phyloP scores from a whole-genome alignment of 2,888 invertebrate genomes.

The Seira musarum region DNA sequence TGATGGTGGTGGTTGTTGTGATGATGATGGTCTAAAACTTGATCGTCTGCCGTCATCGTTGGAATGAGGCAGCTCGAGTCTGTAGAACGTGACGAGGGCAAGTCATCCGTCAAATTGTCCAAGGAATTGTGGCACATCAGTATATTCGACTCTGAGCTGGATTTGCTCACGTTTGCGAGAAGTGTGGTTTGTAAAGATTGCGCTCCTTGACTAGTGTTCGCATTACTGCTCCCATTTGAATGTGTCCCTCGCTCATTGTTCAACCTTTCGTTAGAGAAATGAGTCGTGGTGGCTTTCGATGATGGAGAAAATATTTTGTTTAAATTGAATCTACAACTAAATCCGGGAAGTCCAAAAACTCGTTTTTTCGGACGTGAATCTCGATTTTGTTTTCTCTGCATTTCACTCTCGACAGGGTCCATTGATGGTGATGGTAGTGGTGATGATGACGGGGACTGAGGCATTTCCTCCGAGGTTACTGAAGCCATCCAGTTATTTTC shows the following conservation, averaged over 20 bases:
- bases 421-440: constrained; percentile 6
- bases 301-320: constrained; percentile 53
- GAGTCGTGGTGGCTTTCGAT: neutral
- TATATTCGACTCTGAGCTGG: constrained; percentile 69
- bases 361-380: constrained; percentile 42
- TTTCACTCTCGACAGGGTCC: constrained; percentile 16
- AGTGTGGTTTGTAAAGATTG: constrained; percentile 40
- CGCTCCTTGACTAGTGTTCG: constrained; percentile 19
- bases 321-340: constrained; percentile 55
- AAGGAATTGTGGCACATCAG: constrained; percentile 69
- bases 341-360: constrained; percentile 56
- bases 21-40: constrained; percentile 35
- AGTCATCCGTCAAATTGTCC: constrained; percentile 67
- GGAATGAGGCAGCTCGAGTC: constrained; percentile 67
- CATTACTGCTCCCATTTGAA: neutral
- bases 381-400: constrained; percentile 34
- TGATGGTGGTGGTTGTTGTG: constrained; percentile 27
- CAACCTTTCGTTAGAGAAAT: constrained; percentile 49
- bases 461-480: constrained; percentile 25
- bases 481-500: constrained; percentile 49
- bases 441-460: constrained; percentile 32
- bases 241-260: constrained; percentile 58
- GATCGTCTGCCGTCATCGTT: constrained; percentile 45
- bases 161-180: constrained; percentile 64
- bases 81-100: constrained; percentile 67